Percentiles rank a stretch among this genome's conserved stretches.
phyloP scores from a whole-genome alignment of 2,797 vertebrate genomes.

The Mallotus villosus region DNA sequence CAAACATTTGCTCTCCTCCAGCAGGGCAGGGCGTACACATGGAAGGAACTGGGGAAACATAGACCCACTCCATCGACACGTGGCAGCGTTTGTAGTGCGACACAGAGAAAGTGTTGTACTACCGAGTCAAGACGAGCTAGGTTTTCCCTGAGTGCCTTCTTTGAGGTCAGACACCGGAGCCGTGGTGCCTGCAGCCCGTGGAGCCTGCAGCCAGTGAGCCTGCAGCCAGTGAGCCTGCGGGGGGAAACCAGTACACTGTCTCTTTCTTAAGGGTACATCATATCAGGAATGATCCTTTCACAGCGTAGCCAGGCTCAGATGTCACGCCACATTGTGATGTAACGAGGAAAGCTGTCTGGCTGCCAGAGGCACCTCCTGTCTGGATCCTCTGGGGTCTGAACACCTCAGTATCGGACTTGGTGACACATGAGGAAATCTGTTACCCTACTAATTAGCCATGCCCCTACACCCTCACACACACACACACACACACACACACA shows the following conservation, averaged over 20 bases:
- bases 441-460: background rate
- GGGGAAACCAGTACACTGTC: too few relatives aligned
- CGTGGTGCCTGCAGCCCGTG: background rate
- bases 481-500: background rate
- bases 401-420: background rate
- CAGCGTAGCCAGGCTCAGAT: too few relatives aligned
- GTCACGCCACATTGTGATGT: background rate
- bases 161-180: background rate
- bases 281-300: too few relatives aligned
- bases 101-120: slow-evolving; percentile 28
- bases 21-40: slow-evolving; percentile 17
- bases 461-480: background rate
- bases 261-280: too few relatives aligned
- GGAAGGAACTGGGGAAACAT: background rate
- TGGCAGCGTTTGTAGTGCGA: background rate
- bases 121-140: slow-evolving; percentile 15
- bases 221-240: too few relatives aligned
- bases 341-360: background rate
- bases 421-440: background rate
- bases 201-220: background rate
- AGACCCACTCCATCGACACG: background rate
- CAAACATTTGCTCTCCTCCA: slow-evolving; percentile 34
- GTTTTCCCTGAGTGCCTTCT: background rate
- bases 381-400: background rate
- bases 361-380: too few relatives aligned